phyloP scores from a whole-genome alignment of 1,140 invertebrate genomes.

The Aphis gossypii region DNA sequence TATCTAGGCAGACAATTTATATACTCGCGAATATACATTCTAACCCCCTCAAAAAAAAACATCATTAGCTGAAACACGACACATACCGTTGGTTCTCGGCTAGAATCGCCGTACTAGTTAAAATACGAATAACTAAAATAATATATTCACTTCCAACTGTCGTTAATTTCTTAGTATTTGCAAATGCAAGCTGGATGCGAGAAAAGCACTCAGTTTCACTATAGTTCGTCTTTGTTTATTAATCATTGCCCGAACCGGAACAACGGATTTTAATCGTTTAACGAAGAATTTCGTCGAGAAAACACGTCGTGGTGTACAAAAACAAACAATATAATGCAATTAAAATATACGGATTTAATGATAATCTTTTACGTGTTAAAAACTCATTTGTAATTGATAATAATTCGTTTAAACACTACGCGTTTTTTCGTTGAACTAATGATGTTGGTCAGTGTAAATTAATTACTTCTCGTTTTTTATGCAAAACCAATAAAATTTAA shows the following conservation, averaged over 20 bases:
- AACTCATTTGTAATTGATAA: neutral
- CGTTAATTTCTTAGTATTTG: neutral
- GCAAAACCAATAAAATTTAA: neutral
- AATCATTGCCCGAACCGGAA: neutral
- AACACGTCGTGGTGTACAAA: neutral
- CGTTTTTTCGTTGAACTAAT: neutral
- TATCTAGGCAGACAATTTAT: neutral
- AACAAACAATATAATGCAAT: neutral
- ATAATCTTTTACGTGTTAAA: neutral
- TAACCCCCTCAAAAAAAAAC: neutral
- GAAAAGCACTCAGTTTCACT: neutral
- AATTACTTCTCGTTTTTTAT: neutral
- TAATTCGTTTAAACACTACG: neutral
- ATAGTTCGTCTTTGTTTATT: neutral
- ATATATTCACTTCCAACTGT: neutral
- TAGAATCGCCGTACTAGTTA: neutral
- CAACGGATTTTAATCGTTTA: neutral
- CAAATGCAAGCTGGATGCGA: neutral
- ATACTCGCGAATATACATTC: neutral
- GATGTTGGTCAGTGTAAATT: neutral
- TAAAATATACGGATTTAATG: neutral
- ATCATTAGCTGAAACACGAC: neutral
- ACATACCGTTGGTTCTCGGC: neutral
- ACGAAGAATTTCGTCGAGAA: neutral
- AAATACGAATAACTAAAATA: neutral